Percentiles rank a stretch among this genome's conserved stretches.
phyloP scores from a whole-genome alignment of 2,797 vertebrate genomes.

The Psittacula echo region DNA sequence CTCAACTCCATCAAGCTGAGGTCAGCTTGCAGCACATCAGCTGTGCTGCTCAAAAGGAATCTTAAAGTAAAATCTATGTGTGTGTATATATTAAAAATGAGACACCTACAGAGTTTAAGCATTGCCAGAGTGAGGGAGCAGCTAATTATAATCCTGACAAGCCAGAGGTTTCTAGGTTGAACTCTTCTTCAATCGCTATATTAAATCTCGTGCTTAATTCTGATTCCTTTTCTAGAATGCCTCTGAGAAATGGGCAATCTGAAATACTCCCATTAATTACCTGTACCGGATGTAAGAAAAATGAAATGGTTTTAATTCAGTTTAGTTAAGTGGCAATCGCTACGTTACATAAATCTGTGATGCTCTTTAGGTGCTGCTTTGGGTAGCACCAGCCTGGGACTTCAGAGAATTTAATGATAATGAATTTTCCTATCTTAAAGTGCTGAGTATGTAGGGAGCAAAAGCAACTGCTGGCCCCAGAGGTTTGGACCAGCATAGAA shows the following conservation, averaged over 20 bases:
- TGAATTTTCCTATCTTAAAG: background rate
- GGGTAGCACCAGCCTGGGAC: background rate
- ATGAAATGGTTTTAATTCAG: background rate
- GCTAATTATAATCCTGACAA: background rate
- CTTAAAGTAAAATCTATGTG: background rate
- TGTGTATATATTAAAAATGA: background rate
- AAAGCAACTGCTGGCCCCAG: background rate
- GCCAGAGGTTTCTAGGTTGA: background rate
- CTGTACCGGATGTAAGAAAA: background rate
- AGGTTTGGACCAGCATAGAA: background rate
- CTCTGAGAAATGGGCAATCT: background rate
- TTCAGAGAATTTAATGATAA: background rate
- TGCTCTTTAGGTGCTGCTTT: background rate
- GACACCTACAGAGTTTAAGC: background rate
- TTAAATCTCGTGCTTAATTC: background rate
- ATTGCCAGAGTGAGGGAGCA: background rate
- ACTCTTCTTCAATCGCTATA: background rate
- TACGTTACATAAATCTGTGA: background rate
- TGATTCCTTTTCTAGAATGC: background rate
- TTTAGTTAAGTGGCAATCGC: background rate
- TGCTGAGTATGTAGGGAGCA: background rate
- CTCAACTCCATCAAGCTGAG: background rate
- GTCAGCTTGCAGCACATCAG: background rate
- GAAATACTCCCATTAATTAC: background rate
- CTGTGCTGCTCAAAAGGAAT: background rate